Percentiles rank a stretch among this genome's conserved stretches.
Conservation (phyloP, 2,797 vertebrate species). For the Oceanodroma leucorhoa region DNA sequence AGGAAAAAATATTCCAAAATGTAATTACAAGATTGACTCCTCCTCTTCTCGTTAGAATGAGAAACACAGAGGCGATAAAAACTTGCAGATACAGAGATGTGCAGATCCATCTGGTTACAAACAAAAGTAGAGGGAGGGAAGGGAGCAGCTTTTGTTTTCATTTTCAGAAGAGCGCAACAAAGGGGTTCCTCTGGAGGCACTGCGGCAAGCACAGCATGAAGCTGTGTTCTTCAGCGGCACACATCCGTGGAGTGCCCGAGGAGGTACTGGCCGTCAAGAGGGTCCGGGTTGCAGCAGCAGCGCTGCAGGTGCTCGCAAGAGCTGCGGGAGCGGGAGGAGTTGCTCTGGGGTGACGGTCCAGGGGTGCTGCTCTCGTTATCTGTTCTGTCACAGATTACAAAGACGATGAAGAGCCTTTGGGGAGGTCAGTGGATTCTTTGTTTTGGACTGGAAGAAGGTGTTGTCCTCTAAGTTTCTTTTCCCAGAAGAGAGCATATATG, state of each 20-base stretch:
- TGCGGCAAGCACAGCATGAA: not conserved
- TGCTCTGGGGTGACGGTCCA: fast-evolving
- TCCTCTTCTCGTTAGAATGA: not conserved
- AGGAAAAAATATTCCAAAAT: not conserved
- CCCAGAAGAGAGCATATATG: not conserved
- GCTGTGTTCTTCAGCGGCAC: not conserved
- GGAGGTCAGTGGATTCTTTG: not conserved
- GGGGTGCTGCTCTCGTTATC: fast-evolving
- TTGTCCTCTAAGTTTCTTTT: not conserved
- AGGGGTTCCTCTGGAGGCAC: not conserved
- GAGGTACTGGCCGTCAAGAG: fast-evolving
- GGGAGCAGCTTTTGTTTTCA: not conserved
- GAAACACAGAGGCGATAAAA: not conserved
- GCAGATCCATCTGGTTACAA: not conserved
- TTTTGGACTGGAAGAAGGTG: not conserved
- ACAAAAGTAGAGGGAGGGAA: not conserved
- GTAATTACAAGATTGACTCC: not conserved
- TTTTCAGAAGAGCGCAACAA: not conserved
- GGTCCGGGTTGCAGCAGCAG: not conserved
- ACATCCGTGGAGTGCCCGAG: fast-evolving
- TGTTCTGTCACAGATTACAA: not conserved
- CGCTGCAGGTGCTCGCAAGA: fast-evolving
- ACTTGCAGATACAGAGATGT: fast-evolving
- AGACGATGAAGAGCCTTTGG: not conserved
- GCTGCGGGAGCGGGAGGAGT: fast-evolving